Percentiles rank a stretch among this genome's conserved stretches.
phyloP scores from a whole-genome alignment of 1,140 invertebrate genomes.

The Chymomyza costata region DNA sequence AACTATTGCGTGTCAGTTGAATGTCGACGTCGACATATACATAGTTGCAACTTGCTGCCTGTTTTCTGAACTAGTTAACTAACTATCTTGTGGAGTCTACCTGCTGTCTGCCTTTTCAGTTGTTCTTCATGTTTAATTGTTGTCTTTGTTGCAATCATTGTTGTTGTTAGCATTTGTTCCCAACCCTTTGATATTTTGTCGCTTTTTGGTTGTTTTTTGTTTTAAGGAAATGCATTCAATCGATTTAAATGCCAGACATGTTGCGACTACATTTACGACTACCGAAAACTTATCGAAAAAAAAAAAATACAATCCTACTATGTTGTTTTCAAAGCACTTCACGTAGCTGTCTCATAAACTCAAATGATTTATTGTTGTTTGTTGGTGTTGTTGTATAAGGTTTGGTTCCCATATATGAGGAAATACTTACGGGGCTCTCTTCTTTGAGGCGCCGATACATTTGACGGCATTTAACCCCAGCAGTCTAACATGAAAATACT shows the following conservation, averaged over 20 bases:
- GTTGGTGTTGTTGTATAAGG: too few relatives aligned
- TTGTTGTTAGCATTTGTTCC: constrained; percentile 5
- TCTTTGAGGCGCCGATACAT: too few relatives aligned
- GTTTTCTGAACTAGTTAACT: constrained; percentile 26
- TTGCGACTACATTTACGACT: too few relatives aligned
- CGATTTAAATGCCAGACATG: constrained; percentile 32
- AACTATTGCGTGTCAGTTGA: constrained; percentile 39
- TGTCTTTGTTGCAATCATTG: constrained; percentile 7
- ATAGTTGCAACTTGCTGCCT: constrained; percentile 14
- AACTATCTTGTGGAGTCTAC: constrained; percentile 1
- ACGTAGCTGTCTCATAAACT: constrained; percentile 25
- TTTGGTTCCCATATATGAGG: too few relatives aligned
- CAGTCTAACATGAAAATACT: too few relatives aligned
- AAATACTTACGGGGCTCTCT: too few relatives aligned
- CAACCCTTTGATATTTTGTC: too few relatives aligned
- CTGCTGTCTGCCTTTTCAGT: constrained; percentile 1
- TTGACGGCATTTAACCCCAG: too few relatives aligned
- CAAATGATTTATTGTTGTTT: too few relatives aligned
- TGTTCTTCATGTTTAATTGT: constrained; percentile 34
- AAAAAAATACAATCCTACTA: not conserved
- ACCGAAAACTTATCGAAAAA: too few relatives aligned
- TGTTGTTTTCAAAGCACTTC: constrained; percentile 12
- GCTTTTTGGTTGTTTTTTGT: too few relatives aligned
- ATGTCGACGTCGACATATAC: constrained; percentile 1
- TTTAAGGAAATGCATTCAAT: too few relatives aligned